Evolutionary conservation across 2,888 invertebrate species (phyloP), one percentile per base, ranked within the genome.

Genomic region (Elmis aenea): DNA sequence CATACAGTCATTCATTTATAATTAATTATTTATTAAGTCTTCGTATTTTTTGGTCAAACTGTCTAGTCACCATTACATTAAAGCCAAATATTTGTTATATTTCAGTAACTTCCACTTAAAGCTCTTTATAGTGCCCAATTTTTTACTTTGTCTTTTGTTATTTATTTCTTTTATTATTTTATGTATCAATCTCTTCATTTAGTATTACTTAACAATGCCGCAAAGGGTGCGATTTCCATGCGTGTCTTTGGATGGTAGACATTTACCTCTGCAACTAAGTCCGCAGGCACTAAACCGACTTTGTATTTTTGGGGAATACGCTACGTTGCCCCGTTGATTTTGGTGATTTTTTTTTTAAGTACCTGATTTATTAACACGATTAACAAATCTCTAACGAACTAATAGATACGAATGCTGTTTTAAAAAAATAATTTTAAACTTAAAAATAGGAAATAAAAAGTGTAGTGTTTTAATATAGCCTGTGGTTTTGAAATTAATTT

Each of bases 171-270:
- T 8, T 6, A 5, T 5, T 18, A 6, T 8, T 18, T 18, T 18
- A 8, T 8, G 5, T 18, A n/a, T n/a, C n/a, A 18, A 5, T 18
- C 18, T 18, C 5, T 18, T 41, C 13, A 22, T 11, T 31, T 58
- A 67, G 67, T 66, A 54, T 48, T 54, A 52, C 46, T 46, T 64
- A 46, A 50, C 52, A 45, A 64, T 67, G 60, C 67, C 68, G 14
- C 62, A 65, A 58, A 61, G 67, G 49, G 61, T 67, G 46, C 59
- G 55, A 46, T 59, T 68, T 45, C 62, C 65, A 36, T 63, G 61
- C 46, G 58, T 59, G 30, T 57, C 61, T 29, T 42, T 64, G 51
- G 64, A 65, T 38, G 66, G 62, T 45, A 59, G 58, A 31, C 59
- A 58, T 38, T 55, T 66, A 45, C 65, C 64, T 20, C 51, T 61